Conservation (phyloP, 1,140 invertebrate genomes). For the Gryon sp. region DNA sequence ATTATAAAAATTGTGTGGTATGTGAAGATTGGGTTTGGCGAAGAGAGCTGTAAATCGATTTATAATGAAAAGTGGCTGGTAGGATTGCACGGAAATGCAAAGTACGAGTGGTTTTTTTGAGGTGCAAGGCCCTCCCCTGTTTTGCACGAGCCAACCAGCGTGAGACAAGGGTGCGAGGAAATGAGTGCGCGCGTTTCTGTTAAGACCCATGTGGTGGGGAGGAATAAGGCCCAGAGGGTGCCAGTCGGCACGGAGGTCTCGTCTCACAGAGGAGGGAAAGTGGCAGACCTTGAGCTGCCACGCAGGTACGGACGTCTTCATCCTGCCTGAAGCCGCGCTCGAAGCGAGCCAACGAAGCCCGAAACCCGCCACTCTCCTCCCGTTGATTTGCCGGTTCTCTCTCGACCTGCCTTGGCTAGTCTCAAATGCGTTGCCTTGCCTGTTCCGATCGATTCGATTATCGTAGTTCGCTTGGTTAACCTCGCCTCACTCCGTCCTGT, state of each 20-base stretch:
- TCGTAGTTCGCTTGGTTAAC: constrained; percentile 48
- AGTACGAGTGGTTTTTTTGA: constrained; percentile 18
- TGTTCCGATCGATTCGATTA: constrained; percentile 57
- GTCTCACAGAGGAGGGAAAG: constrained; percentile 72
- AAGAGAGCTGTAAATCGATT: constrained; percentile 42
- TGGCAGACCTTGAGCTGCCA: constrained; percentile 80
- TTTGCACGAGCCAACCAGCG: constrained; percentile 42
- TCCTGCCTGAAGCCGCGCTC: constrained; percentile 74
- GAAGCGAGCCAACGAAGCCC: constrained; percentile 46
- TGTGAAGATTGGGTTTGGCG: not conserved
- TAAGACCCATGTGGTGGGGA: constrained; percentile 16
- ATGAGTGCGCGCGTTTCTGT: constrained; percentile 46
- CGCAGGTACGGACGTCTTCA: constrained; percentile 78
- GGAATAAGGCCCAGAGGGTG: constrained; percentile 56
- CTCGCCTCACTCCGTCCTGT: constrained; percentile 37
- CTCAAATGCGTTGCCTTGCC: constrained; percentile 3
- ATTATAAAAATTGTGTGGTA: too few species aligned
- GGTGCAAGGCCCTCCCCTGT: constrained; percentile 33
- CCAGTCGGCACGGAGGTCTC: constrained; percentile 46
- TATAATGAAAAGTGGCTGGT: constrained; percentile 44
- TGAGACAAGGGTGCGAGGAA: constrained; percentile 54
- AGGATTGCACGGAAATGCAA: constrained; percentile 33
- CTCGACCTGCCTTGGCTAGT: constrained; percentile 3
- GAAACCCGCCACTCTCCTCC: constrained; percentile 32
- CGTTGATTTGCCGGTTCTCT: constrained; percentile 33